Conservation (phyloP, 2,888 invertebrate species). For the Fragum fragum region DNA sequence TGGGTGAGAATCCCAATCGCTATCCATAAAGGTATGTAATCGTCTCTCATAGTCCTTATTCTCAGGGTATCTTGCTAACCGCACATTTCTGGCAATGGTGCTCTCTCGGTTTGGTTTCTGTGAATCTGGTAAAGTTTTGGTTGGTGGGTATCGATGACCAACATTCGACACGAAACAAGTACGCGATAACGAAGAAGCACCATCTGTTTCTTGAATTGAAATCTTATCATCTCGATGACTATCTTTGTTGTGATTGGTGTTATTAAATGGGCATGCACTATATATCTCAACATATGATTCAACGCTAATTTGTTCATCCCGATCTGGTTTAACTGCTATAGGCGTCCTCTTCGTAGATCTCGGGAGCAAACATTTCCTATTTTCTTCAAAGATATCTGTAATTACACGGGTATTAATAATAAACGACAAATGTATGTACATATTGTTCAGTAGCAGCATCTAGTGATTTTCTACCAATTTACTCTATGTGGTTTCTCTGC, state of each 20-base stretch:
- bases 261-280: neutral
- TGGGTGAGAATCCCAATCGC: constrained; percentile 11
- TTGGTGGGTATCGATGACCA: neutral
- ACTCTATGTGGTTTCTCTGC: too few species aligned
- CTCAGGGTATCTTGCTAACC: neutral
- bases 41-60: neutral
- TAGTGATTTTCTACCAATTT: too few species aligned
- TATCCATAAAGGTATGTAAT: neutral
- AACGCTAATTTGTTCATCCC: too few species aligned
- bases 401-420: too few species aligned
- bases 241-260: too few species aligned
- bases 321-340: too few species aligned
- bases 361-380: too few species aligned
- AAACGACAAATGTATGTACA: too few species aligned
- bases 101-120: neutral
- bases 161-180: neutral
- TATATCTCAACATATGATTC: too few species aligned
- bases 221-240: neutral
- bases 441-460: too few species aligned
- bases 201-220: constrained; percentile 9
- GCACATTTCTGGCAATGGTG: neutral
- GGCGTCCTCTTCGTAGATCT: too few species aligned
- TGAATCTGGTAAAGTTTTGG: neutral
- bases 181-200: neutral
- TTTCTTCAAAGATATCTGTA: too few species aligned